phyloP scores from a whole-genome alignment of 1,140 invertebrate genomes.

The Papilio machaon region DNA sequence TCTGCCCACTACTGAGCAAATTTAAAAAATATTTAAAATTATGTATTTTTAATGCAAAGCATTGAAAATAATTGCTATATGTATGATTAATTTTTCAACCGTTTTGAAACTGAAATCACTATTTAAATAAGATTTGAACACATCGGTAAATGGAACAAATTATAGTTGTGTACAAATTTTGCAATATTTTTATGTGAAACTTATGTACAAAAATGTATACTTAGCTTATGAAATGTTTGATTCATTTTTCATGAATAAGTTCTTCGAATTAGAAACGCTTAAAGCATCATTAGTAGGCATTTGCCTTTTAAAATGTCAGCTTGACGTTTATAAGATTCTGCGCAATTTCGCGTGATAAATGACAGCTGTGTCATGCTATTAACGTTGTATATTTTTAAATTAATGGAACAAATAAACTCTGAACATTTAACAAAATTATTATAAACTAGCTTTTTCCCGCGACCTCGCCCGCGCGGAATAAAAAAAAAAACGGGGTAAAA shows the following conservation, averaged over 20 bases:
- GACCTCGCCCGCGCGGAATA: too few species aligned
- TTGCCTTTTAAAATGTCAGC: conserved; percentile 19
- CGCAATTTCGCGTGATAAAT: conserved; percentile 19
- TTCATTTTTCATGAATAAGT: conserved; percentile 20
- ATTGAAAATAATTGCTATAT: too few species aligned
- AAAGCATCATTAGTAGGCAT: conserved; percentile 24
- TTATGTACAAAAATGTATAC: neutral
- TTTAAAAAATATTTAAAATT: too few species aligned
- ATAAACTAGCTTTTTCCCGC: too few species aligned
- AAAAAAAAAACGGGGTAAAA: too few species aligned
- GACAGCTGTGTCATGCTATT: conserved; percentile 14
- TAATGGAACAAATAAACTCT: neutral
- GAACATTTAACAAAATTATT: neutral
- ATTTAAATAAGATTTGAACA: too few species aligned
- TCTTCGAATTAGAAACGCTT: conserved; percentile 20
- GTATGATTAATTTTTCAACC: too few species aligned
- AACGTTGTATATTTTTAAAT: conserved; percentile 4
- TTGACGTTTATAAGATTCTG: conserved; percentile 24
- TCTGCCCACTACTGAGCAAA: too few species aligned
- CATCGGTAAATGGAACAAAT: too few species aligned
- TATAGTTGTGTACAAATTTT: too few species aligned
- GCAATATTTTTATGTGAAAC: neutral
- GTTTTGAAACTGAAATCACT: too few species aligned
- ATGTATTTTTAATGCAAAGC: too few species aligned
- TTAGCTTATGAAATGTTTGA: neutral